Base-by-base conservation (phyloP, 2,797 vertebrate genomes). In the Gymnopithys bicolor region DNA sequence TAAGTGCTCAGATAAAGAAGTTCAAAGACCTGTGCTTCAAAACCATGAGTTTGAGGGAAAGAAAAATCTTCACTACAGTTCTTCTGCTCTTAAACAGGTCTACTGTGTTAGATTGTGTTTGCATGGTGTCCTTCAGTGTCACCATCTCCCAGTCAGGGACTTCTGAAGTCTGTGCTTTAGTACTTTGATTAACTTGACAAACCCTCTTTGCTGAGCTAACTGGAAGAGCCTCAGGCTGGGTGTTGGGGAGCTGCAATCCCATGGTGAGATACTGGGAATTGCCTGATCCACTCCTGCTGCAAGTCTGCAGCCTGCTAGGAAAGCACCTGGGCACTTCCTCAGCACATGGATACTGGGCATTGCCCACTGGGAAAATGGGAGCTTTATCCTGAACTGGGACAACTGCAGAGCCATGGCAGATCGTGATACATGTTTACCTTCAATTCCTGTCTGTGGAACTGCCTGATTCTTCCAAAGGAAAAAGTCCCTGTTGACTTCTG, bases 1-100 rank as follows among this genome's bases (percentile, higher is more conserved):
- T 82, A 91, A 96, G 77, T 93, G 89, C 67, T 95, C 93, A 93
- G 95, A 94, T 90, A 95, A 87, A 95, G 90, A 64, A 94, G 94
- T 96, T 97, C 94, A 96, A 96, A 96, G 95, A 86, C 87, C 83
- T 88, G 86, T 75, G 49, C 41, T 87, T 63, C 59, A 90, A 92
- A 96, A 86, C 28, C 27, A 13, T 17, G 25, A 69, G 68, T 28
- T 8, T 6, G 35, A 87, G 71, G 1, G n/a, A 85, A 79, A 88
- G 79, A 91, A 89, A 85, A 88, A 62, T 84, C 79, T 88, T 94
- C 82, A 33, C 56, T 35, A 9, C 6, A 0, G 23, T 88, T 76
- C 66, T 92, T 86, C 33, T 81, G 59, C 79, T 46, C 89, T 78
- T 21, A 6, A 46, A 37, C 63, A 86, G 76, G 32, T 56, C 66